Base-by-base conservation (phyloP, 2,888 invertebrate genomes). In the Melanophora roralis region DNA sequence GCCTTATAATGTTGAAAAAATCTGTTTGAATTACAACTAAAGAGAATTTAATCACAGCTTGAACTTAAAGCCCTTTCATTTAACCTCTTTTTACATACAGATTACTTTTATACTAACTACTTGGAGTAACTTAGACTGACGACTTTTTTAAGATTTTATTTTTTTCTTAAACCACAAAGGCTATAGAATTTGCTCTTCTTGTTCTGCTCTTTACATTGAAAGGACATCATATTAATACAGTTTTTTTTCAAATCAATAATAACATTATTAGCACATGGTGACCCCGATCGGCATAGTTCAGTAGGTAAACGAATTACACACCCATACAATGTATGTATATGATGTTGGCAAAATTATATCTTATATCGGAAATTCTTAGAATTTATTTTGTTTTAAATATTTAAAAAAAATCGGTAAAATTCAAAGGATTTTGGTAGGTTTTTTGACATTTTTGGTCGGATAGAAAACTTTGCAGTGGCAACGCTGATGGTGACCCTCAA, bases 401-500 rank as follows among this genome's bases (percentile, higher is more conserved):
- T n/a, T n/a, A n/a, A n/a, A n/a, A n/a, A n/a, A n/a, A n/a, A n/a
- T n/a, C n/a, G n/a, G n/a, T n/a, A n/a, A n/a, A n/a, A n/a, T n/a
- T n/a, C n/a, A n/a, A n/a, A n/a, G n/a, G n/a, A n/a, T n/a, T n/a
- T n/a, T n/a, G n/a, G n/a, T n/a, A n/a, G n/a, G n/a, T n/a, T n/a
- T n/a, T n/a, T n/a, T n/a, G n/a, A n/a, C n/a, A n/a, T n/a, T n/a
- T n/a, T n/a, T n/a, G n/a, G n/a, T n/a, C n/a, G n/a, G n/a, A n/a
- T n/a, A n/a, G n/a, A n/a, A n/a, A n/a, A n/a, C n/a, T n/a, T n/a
- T n/a, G n/a, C n/a, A n/a, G n/a, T n/a, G n/a, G n/a, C n/a, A n/a
- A n/a, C n/a, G n/a, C n/a, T n/a, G n/a, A 71, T 72, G 75, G 64
- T 79, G 75, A 72, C 75, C 79, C 79, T 75, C 71, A 79, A 79